These are phyloP conservation scores for Psittacula derbiana DNA, from an alignment of 2,797 vertebrate genomes.

Conservation along the genomic window DNA sequence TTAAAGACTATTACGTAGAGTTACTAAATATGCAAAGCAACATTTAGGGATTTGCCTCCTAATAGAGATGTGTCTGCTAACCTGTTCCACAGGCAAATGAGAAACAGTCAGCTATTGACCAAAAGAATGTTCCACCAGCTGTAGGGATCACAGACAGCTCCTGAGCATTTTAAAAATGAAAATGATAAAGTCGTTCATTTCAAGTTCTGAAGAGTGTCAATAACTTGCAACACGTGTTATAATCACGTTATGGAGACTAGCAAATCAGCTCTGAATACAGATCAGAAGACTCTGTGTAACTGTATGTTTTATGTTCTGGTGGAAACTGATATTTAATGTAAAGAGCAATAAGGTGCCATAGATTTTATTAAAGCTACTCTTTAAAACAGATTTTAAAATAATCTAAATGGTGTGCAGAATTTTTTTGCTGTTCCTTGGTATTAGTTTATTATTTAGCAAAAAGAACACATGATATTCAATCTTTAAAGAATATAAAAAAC, in stretches of 20 bases:
- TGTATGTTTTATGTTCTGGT: neutral
- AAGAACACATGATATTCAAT: neutral
- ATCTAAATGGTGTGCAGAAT: accelerated
- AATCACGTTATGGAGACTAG: neutral
- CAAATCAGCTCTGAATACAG: neutral
- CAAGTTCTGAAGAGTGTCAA: neutral
- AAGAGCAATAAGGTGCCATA: neutral
- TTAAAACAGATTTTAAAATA: neutral
- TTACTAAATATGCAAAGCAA: neutral
- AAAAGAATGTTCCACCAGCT: neutral
- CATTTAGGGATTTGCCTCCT: neutral
- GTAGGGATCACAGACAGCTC: neutral
- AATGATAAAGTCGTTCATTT: neutral
- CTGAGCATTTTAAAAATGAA: neutral
- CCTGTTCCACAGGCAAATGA: neutral
- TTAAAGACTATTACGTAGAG: neutral
- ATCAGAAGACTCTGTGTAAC: neutral
- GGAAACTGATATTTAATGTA: neutral
- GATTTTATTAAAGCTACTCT: neutral
- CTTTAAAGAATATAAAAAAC: neutral
- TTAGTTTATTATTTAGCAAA: neutral
- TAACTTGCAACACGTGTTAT: neutral
- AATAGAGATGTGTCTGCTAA: neutral
- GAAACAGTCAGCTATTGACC: neutral
- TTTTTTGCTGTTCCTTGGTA: neutral